These are phyloP conservation scores for Tenodera sinensis DNA, from an alignment of 2,888 invertebrate genomes.

Conservation along the genomic window DNA sequence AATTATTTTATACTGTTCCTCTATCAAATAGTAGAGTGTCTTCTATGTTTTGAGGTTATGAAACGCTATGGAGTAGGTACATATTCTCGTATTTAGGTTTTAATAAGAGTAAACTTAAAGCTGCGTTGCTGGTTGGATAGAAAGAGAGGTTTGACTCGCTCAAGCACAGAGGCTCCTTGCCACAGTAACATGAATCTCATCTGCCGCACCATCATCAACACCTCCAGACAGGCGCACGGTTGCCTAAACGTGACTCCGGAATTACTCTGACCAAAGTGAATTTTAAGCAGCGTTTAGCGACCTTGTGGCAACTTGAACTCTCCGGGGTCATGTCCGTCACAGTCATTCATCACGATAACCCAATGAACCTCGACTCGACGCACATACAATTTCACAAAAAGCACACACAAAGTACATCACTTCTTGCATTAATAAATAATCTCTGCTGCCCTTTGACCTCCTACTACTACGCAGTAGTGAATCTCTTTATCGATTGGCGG, in stretches of 20 bases:
- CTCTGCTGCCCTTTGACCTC: background rate
- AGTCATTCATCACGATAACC: background rate
- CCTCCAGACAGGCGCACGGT: no score
- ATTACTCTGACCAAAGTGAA: background rate
- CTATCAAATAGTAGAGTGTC: no score
- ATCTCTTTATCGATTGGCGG: background rate
- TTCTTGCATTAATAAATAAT: background rate
- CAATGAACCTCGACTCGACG: background rate
- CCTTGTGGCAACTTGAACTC: background rate
- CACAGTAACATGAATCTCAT: no score
- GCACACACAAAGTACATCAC: background rate
- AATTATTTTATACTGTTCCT: no score
- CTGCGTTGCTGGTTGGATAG: no score
- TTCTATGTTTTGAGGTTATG: no score
- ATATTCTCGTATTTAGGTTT: no score
- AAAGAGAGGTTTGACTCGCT: no score
- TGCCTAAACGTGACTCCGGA: background rate
- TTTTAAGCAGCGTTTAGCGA: background rate
- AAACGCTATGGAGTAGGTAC: no score
- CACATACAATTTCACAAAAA: background rate
- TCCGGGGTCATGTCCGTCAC: background rate
- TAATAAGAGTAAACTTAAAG: no score
- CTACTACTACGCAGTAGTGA: background rate
- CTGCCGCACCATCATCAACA: no score
- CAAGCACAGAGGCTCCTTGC: no score